phyloP scores from a whole-genome alignment of 2,888 invertebrate genomes.

The Scaptomyza flava region DNA sequence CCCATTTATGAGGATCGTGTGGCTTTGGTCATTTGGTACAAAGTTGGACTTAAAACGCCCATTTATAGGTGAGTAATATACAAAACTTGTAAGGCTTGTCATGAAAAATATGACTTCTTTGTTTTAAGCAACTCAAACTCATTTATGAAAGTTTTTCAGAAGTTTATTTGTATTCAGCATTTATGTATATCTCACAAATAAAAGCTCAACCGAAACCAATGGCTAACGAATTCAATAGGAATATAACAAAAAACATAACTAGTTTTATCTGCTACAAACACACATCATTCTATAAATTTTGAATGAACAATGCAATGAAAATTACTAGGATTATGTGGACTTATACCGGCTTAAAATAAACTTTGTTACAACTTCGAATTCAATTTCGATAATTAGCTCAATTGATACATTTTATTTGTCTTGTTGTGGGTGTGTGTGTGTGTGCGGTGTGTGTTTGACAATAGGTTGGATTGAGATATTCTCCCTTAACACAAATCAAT shows the following conservation, averaged over 20 bases:
- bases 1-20: constrained; percentile 84
- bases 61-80: constrained; percentile 83
- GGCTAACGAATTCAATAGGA: background rate
- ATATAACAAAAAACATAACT: background rate
- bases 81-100: background rate
- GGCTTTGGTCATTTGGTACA: constrained; percentile 84
- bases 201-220: background rate
- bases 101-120: background rate
- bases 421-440: background rate
- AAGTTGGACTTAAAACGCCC: constrained; percentile 84
- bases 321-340: background rate
- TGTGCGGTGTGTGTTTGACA: background rate
- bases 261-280: background rate
- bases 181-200: background rate
- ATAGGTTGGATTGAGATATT: constrained; percentile 11
- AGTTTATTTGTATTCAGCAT: background rate
- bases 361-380: background rate
- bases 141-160: background rate
- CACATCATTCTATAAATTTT: background rate
- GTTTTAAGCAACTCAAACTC: background rate
- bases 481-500: constrained; percentile 18
- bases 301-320: background rate
- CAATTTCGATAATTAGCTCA: constrained; percentile 5
- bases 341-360: background rate
- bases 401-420: constrained; percentile 4